Conservation (phyloP, 2,797 vertebrate species). For the Melanogrammus aeglefinus region DNA sequence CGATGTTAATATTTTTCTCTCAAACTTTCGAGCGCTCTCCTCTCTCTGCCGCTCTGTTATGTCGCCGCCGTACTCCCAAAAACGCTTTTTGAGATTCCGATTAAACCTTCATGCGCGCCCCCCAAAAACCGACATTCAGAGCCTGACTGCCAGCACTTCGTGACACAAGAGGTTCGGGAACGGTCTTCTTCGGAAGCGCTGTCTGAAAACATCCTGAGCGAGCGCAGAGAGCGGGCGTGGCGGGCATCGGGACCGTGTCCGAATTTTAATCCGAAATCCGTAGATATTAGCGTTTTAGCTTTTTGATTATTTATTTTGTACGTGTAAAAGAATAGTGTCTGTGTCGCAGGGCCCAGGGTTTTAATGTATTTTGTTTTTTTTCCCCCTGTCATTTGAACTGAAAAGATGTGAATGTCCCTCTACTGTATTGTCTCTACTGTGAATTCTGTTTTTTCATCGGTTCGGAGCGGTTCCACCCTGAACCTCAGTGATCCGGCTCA, state of each 20-base stretch:
- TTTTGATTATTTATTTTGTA: not conserved
- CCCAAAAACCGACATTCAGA: not conserved
- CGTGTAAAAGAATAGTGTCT: not conserved
- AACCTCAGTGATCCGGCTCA: conserved; percentile 64
- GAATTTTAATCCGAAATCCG: not conserved
- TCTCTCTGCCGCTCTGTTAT: not conserved
- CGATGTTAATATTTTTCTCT: not conserved
- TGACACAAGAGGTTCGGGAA: not conserved
- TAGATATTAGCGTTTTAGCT: conserved; percentile 4
- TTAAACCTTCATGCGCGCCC: not conserved
- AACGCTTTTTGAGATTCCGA: not conserved
- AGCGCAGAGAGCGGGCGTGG: no score
- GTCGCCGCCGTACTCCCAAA: not conserved
- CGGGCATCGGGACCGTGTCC: no score
- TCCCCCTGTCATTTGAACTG: not conserved
- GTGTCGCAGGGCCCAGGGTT: not conserved
- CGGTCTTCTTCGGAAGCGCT: not conserved
- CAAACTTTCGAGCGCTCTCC: not conserved
- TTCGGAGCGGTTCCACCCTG: conserved; percentile 62
- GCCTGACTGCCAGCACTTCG: not conserved
- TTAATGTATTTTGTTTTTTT: not conserved
- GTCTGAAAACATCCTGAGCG: no score
- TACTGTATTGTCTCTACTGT: conserved; percentile 48
- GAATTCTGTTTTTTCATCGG: conserved; percentile 59
- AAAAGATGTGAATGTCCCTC: conserved; percentile 32